A percentile compares a stretch with the other conserved stretches of the same genome.
Conservation (phyloP, 2,888 invertebrate species). For the Eristalis tenax region DNA sequence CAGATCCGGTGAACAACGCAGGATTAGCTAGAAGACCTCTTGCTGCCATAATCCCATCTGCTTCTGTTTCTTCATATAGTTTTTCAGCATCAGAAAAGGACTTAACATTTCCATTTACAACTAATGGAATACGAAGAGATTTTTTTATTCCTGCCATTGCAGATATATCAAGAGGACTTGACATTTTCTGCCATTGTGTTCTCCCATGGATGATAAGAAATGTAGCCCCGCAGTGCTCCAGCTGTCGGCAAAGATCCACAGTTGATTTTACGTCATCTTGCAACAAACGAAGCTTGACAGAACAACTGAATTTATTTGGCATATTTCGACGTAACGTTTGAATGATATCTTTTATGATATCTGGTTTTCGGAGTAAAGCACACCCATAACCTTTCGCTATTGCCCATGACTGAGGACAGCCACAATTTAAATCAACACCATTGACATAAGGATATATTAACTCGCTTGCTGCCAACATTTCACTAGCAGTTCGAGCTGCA, state of each 20-base stretch:
- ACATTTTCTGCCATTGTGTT: conserved; percentile 90
- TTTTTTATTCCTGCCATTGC: conserved; percentile 88
- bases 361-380: conserved; percentile 90
- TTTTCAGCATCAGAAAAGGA: conserved; percentile 86
- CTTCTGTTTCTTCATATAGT: conserved; percentile 86
- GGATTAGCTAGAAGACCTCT: conserved; percentile 95
- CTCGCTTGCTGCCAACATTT: conserved; percentile 93
- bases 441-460: conserved; percentile 92
- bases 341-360: conserved; percentile 91
- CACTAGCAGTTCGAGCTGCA: conserved; percentile 91
- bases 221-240: conserved; percentile 93
- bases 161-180: conserved; percentile 87
- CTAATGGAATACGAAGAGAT: conserved; percentile 88
- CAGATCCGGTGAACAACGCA: conserved; percentile 89
- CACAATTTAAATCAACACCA: conserved; percentile 98
- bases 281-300: conserved; percentile 93
- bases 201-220: conserved; percentile 96
- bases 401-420: conserved; percentile 98
- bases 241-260: conserved; percentile 89
- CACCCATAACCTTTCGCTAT: conserved; percentile 95
- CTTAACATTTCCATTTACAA: conserved; percentile 96
- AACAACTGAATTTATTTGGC: conserved; percentile 89
- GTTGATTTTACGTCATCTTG: conserved; percentile 83
- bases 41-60: conserved; percentile 95
- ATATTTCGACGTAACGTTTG: conserved; percentile 88